These are phyloP conservation scores for Andrena marginata DNA, from an alignment of 2,888 invertebrate species.

Conservation along the genomic window DNA sequence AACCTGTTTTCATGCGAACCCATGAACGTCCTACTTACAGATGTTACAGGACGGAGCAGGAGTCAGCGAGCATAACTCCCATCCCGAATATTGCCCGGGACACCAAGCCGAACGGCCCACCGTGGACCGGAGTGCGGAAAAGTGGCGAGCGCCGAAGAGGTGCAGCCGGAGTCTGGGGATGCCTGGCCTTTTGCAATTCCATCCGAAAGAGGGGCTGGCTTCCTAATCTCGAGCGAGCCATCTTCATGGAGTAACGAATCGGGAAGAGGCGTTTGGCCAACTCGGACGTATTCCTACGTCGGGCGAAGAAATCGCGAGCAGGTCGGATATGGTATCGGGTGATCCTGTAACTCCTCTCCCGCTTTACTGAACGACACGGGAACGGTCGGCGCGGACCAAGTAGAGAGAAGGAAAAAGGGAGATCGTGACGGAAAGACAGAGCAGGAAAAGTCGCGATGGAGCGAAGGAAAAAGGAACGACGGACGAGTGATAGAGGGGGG, in stretches of 20 bases:
- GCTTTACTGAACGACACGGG: conserved; percentile 38
- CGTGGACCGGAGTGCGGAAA: conserved; percentile 1
- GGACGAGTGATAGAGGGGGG: not conserved
- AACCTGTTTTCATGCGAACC: not conserved
- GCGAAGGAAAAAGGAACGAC: conserved; percentile 6
- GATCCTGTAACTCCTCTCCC: conserved; percentile 61
- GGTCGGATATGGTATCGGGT: conserved; percentile 65
- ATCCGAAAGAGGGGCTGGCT: conserved; percentile 16
- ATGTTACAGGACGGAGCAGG: not conserved
- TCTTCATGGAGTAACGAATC: conserved; percentile 34
- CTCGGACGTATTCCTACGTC: conserved; percentile 45
- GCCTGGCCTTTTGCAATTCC: conserved; percentile 12
- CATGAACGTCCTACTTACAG: not conserved
- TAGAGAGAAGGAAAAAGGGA: conserved; percentile 52
- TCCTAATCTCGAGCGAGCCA: conserved; percentile 41
- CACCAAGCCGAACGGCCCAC: not conserved
- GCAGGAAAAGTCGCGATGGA: not conserved
- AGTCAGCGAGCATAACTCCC: not conserved
- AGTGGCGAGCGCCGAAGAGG: not conserved
- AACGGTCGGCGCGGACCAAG: conserved; percentile 53
- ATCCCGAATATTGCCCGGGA: not conserved
- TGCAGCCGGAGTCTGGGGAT: not conserved
- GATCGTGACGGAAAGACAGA: conserved; percentile 23
- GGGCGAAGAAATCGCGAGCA: conserved; percentile 52
- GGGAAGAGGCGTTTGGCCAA: conserved; percentile 40